Base-by-base conservation (phyloP, 1,140 invertebrate species). In the Pinna nobilis region DNA sequence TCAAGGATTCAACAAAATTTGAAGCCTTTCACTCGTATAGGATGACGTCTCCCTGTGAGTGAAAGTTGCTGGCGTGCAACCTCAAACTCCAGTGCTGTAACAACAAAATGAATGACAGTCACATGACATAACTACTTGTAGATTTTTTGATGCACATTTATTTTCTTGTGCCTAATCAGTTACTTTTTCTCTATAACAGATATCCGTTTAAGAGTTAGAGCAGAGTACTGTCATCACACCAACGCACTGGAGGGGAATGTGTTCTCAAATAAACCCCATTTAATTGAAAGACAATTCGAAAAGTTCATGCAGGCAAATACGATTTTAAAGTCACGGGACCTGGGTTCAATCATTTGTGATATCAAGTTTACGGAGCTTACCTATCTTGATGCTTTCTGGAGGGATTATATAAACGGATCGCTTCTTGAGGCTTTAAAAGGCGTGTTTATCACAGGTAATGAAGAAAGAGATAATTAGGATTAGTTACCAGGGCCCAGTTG, bases 301-400 rank as follows among this genome's bases (percentile, higher is more conserved):
- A 81, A 81, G 64, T 88, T 89, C 72, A 72, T 70, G 39, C 88
- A 88, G 60, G 86, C 88, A 5, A 85, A 77, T 70, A 83, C 79
- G 20, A 86, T 88, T 49, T 79, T 89, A 20, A 85, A 86, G 72
- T 81, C 85, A 28, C 63, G 87, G 47, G 87, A 88, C 70, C 76
- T 87, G 3, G 88, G 87, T 15, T 84, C 85, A 33, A 86, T 89
- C 68, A 79, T 88, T 30, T 89, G 88, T 86, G 86, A 88, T 75
- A 88, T 89, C 23, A 88, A 86, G 59, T 89, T 89, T 70, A 85
- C 86, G 39, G 87, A 89, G 76, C 73, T 89, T 39, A 86, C 86
- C 9, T 88, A 88, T 70, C 68, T 89, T 33, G 88, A 89, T 82
- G 86, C 87, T 20, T 88, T 89, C 59, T 89, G 88, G 88, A 82